Percentiles rank a stretch among this genome's conserved stretches.
These are phyloP conservation scores for Lordiphosa mommai DNA, from an alignment of 1,140 invertebrate species.

Conservation along the genomic window DNA sequence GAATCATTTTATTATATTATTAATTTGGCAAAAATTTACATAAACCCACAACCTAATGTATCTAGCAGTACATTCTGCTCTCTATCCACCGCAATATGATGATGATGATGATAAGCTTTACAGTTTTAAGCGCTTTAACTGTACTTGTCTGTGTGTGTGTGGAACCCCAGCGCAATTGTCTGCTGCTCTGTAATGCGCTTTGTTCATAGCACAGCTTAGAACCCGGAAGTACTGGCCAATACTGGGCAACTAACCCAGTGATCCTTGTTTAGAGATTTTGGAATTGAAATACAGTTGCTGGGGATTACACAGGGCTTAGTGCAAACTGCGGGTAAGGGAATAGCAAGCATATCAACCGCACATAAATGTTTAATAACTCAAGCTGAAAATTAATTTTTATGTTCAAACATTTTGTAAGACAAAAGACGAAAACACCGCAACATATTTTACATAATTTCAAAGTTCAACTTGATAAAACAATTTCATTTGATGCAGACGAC, in stretches of 20 bases:
- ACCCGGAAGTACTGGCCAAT: conserved; percentile 20
- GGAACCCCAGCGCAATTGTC: conserved; percentile 3
- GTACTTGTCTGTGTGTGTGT: neutral
- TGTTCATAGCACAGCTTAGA: neutral
- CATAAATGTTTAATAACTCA: conserved; percentile 63
- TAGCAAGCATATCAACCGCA: neutral
- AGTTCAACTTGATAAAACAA: conserved; percentile 72
- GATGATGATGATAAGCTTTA: conserved; percentile 42
- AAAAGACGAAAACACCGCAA: conserved; percentile 31
- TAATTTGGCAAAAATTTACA: too few relatives aligned
- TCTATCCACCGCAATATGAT: neutral
- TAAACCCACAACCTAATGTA: too few relatives aligned
- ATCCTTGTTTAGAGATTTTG: conserved; percentile 31
- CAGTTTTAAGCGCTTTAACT: conserved; percentile 59
- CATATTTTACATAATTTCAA: conserved; percentile 74
- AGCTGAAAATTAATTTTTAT: conserved; percentile 63
- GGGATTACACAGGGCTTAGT: neutral
- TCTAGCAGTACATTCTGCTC: too few relatives aligned
- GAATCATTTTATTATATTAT: too few relatives aligned
- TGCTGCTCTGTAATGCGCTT: conserved; percentile 44
- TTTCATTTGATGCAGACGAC: conserved; percentile 62
- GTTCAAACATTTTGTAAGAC: conserved; percentile 15
- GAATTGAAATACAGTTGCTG: conserved; percentile 3
- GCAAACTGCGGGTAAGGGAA: neutral
- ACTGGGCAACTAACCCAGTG: conserved; percentile 32